These are phyloP conservation scores for Wiebesia pumilae DNA, from an alignment of 1,140 invertebrate species.

Conservation along the genomic window DNA sequence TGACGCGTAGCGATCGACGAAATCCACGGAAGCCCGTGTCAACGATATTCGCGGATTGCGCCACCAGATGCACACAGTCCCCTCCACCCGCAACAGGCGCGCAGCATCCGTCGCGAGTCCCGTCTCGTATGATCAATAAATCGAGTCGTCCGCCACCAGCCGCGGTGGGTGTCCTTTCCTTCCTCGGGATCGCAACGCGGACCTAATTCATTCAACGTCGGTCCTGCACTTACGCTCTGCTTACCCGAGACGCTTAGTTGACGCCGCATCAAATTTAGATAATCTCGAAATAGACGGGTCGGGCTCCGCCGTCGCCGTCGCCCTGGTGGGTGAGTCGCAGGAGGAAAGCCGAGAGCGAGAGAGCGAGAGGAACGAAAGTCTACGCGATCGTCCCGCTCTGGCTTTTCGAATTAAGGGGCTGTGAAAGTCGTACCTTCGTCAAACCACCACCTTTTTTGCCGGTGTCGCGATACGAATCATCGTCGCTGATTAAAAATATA, in stretches of 20 bases:
- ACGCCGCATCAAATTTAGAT: slow-evolving; percentile 13
- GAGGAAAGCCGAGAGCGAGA: not conserved
- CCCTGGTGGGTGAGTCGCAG: not conserved
- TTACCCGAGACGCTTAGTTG: slow-evolving; percentile 20
- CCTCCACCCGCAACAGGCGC: not conserved
- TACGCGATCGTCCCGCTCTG: too few species aligned
- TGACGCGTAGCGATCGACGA: too few species aligned
- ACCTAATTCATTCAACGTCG: slow-evolving; percentile 46
- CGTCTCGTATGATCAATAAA: slow-evolving; percentile 73
- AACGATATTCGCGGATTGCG: not conserved
- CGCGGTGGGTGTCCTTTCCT: too few species aligned
- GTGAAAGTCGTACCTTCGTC: not conserved
- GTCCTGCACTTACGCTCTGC: slow-evolving; percentile 9
- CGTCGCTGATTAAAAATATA: too few species aligned
- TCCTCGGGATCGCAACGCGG: slow-evolving; percentile 45
- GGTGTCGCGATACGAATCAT: too few species aligned
- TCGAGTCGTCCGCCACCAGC: slow-evolving; percentile 65
- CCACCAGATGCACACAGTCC: not conserved
- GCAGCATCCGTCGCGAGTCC: not conserved
- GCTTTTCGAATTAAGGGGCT: not conserved
- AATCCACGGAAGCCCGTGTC: too few species aligned
- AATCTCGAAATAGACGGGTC: slow-evolving; percentile 11
- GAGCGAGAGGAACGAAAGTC: not conserved
- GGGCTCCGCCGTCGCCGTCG: not conserved
- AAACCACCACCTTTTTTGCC: not conserved